phyloP scores from a whole-genome alignment of 2,113 vertebrate species.

The Nerophis ophidion region DNA sequence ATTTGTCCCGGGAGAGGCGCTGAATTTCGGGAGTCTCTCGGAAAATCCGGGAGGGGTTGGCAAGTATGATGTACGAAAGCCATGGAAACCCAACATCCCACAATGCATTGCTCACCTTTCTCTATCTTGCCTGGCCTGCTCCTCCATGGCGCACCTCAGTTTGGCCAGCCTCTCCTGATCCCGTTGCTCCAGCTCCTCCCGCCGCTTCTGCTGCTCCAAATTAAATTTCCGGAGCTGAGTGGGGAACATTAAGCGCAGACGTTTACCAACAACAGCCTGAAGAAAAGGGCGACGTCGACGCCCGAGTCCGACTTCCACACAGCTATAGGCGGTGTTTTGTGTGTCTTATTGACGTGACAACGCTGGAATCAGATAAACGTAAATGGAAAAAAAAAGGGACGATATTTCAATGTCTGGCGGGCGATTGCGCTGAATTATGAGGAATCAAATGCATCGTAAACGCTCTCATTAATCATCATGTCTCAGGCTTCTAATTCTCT shows the following conservation, averaged over 20 bases:
- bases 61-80: background rate
- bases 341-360: conserved; percentile 60
- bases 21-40: too few relatives aligned
- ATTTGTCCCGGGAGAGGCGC: too few relatives aligned
- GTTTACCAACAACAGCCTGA: conserved; percentile 19
- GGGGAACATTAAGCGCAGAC: conserved; percentile 4
- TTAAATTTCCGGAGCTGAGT: conserved; percentile 81
- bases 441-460: conserved; percentile 63
- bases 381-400: conserved; percentile 58
- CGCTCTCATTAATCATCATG: conserved; percentile 65
- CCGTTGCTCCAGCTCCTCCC: conserved; percentile 73
- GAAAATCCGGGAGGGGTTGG: too few relatives aligned
- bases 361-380: conserved; percentile 50
- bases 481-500: conserved; percentile 39
- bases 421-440: conserved; percentile 43
- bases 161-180: conserved; percentile 74
- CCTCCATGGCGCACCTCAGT: conserved; percentile 78
- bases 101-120: conserved; percentile 73
- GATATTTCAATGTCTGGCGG: conserved; percentile 60
- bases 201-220: conserved; percentile 75
- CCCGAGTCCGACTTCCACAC: conserved; percentile 18
- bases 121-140: conserved; percentile 81
- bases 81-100: conserved; percentile 14
- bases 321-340: conserved; percentile 27
- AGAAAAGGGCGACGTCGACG: conserved; percentile 18